Evolutionary conservation across 1,140 invertebrate genomes (phyloP).

Genomic region (Drosophila asahinai): DNA sequence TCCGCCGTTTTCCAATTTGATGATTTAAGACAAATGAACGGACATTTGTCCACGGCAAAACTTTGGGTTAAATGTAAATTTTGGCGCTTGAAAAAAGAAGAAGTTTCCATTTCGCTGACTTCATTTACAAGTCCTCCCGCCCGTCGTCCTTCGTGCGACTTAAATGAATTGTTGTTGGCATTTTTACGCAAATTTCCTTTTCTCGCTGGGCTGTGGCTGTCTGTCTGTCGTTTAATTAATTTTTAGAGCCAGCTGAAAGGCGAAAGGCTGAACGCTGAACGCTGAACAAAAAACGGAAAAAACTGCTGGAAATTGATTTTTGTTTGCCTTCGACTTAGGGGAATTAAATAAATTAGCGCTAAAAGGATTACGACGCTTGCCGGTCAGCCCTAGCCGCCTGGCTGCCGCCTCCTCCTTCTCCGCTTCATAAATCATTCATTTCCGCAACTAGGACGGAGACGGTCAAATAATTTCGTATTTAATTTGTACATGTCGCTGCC

Average conservation of each 20-base stretch:
- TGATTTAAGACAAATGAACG: conserved; percentile 56
- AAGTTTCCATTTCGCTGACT: conserved; percentile 64
- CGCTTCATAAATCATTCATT: conserved; percentile 66
- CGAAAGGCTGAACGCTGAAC: conserved; percentile 12
- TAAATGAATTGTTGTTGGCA: conserved; percentile 63
- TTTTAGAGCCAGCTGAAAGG: conserved; percentile 49
- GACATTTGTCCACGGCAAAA: conserved; percentile 38
- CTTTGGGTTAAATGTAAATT: conserved; percentile 58
- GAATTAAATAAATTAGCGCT: conserved; percentile 72
- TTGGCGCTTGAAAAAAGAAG: background rate
- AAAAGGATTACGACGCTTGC: conserved; percentile 61
- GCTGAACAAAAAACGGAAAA: conserved; percentile 1
- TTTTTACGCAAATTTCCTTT: conserved; percentile 56
- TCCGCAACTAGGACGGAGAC: conserved; percentile 41
- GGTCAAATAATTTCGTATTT: conserved; percentile 59
- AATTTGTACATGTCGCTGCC: conserved; percentile 58
- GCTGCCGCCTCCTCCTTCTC: background rate
- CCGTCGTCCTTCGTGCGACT: conserved; percentile 33
- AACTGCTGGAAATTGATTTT: conserved; percentile 63
- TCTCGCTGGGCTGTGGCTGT: conserved; percentile 6
- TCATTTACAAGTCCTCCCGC: conserved; percentile 55
- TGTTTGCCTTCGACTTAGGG: conserved; percentile 60
- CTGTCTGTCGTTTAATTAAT: conserved; percentile 71
- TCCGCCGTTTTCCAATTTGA: conserved; percentile 48
- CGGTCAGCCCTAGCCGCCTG: conserved; percentile 1